Percentiles rank a stretch among this genome's conserved stretches.
These are phyloP conservation scores for Azemiops feae DNA, from an alignment of 2,113 vertebrate species.

Conservation along the genomic window DNA sequence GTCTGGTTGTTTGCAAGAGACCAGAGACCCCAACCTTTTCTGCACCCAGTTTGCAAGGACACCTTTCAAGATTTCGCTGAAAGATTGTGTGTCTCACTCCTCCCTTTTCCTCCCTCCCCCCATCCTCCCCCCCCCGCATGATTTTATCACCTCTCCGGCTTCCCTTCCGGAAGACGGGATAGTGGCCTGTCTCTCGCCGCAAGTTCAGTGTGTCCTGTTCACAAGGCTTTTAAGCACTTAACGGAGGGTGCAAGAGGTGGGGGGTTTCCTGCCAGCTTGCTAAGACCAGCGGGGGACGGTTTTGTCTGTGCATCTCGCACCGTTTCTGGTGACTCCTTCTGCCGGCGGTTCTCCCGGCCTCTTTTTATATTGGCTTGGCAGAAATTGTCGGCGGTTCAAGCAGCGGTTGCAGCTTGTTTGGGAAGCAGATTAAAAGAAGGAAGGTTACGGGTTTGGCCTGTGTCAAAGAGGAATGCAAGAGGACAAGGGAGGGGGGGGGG, in stretches of 20 bases:
- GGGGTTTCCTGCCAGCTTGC: slow-evolving; percentile 19
- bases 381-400: not conserved
- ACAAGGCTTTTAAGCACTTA: slow-evolving; percentile 63
- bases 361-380: not conserved
- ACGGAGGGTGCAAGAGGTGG: slow-evolving; percentile 52
- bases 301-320: not conserved
- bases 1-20: not conserved
- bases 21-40: not conserved
- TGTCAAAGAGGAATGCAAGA: not conserved
- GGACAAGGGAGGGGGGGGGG: not conserved
- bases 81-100: not conserved
- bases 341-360: not conserved
- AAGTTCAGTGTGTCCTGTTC: slow-evolving; percentile 47
- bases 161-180: not conserved
- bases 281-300: not conserved
- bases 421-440: not conserved
- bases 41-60: not conserved
- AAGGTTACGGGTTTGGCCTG: not conserved
- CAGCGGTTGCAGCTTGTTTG: not conserved
- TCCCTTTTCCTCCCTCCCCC: not conserved
- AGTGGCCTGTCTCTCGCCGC: slow-evolving; percentile 27
- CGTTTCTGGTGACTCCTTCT: not conserved
- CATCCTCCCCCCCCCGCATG: fast-evolving
- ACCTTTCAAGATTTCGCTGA: not conserved
- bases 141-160: not conserved